Conservation (phyloP, 2,797 vertebrate species). For the Serranus cabrilla region DNA sequence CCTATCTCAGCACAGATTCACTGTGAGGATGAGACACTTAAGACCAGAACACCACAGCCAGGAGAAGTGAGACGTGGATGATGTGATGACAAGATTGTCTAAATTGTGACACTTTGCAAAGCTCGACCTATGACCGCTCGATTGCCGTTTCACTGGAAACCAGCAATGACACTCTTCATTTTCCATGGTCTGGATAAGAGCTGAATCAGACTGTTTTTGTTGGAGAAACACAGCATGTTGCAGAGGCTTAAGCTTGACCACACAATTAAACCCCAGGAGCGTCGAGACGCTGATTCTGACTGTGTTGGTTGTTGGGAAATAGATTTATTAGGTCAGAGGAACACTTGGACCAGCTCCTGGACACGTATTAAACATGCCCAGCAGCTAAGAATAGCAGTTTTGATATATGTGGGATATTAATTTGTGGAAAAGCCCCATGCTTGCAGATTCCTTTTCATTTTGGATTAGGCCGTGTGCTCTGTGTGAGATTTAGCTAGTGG, state of each 20-base stretch:
- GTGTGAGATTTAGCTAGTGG: neutral
- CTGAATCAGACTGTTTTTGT: slow-evolving; percentile 32
- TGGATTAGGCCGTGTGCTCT: neutral
- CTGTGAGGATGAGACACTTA: slow-evolving; percentile 16
- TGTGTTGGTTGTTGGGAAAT: slow-evolving; percentile 33
- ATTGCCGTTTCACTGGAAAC: slow-evolving; percentile 11
- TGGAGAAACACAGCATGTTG: neutral
- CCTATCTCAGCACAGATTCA: slow-evolving; percentile 17
- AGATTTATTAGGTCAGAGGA: slow-evolving; percentile 41
- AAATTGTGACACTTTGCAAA: slow-evolving; percentile 2
- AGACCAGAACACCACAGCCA: neutral
- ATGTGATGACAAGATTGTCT: neutral
- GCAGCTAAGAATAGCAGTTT: slow-evolving; percentile 17
- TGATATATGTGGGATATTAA: slow-evolving; percentile 29
- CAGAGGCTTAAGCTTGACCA: slow-evolving; percentile 32
- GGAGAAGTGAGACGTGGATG: neutral
- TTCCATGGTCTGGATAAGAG: slow-evolving; percentile 25
- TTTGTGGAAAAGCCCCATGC: slow-evolving; percentile 7
- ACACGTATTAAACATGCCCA: slow-evolving; percentile 29
- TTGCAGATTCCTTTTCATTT: slow-evolving; percentile 29
- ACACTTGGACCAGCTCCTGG: slow-evolving; percentile 30
- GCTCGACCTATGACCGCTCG: neutral
- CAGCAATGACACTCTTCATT: slow-evolving; percentile 1
- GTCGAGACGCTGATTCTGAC: slow-evolving; percentile 21
- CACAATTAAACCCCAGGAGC: slow-evolving; percentile 43